A percentile compares a stretch with the other conserved stretches of the same genome.
Conservation (phyloP, 2,888 invertebrate genomes). For the Phlogophora meticulosa region DNA sequence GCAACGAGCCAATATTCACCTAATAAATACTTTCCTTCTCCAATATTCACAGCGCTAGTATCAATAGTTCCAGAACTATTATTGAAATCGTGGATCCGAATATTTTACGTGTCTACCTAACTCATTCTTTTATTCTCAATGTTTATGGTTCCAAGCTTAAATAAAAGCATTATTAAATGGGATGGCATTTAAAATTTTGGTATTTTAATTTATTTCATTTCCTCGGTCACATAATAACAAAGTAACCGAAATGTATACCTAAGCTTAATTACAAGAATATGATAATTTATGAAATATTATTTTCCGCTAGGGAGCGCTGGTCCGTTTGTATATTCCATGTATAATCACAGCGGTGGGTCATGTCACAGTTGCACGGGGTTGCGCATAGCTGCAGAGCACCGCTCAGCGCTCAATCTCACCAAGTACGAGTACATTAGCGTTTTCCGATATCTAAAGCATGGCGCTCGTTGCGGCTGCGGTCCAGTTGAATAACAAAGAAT, state of each 20-base stretch:
- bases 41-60: conserved; percentile 78
- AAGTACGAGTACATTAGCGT: conserved; percentile 87
- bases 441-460: conserved; percentile 89
- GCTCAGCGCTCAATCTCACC: conserved; percentile 83
- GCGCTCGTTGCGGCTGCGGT: conserved; percentile 81
- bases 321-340: conserved; percentile 45
- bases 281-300: conserved; percentile 57
- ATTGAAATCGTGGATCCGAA: conserved; percentile 80
- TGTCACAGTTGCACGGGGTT: conserved; percentile 69
- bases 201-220: conserved; percentile 45
- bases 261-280: conserved; percentile 58
- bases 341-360: conserved; percentile 62
- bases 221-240: conserved; percentile 40
- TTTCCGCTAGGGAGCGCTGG: conserved; percentile 46
- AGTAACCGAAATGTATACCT: conserved; percentile 38
- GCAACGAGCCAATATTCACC: conserved; percentile 84
- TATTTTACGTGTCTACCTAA: conserved; percentile 75
- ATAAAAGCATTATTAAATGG: conserved; percentile 24
- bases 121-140: conserved; percentile 33
- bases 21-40: conserved; percentile 86
- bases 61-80: conserved; percentile 82
- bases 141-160: conserved; percentile 8
- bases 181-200: conserved; percentile 29
- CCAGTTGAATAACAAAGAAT: conserved; percentile 89
- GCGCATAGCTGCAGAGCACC: conserved; percentile 64